Base-by-base conservation (phyloP, 2,797 vertebrate species). In the Podarcis lilfordi region DNA sequence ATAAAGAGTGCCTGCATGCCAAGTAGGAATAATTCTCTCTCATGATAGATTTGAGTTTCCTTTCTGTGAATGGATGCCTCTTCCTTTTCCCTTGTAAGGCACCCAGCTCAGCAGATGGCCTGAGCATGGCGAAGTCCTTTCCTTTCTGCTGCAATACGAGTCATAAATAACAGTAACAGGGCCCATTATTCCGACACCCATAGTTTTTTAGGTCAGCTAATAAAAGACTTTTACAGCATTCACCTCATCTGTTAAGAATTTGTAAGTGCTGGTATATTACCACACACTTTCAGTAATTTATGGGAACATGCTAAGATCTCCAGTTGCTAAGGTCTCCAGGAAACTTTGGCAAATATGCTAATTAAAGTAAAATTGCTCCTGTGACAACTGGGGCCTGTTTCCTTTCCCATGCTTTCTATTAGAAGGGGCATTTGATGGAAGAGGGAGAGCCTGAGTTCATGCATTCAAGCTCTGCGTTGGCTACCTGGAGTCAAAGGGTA, bases 321-420 rank as follows among this genome's bases (percentile, higher is more conserved):
- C 88, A 81, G 88, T 91, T 92, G 71, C 61, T 87, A 64, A 87
- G n/a, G 8, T 82, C 17, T 89, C 29, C 6, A 11, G 61, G 59
- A 91, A 72, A 94, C 87, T 78, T 91, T 91, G 11, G 88, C 91
- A 92, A 86, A 87, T 89, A 13, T 71, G 74, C 72, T 91, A 90
- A 89, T 92, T 94, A 77, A 89, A 89, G 87, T 85, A 76, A 86
- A 86, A 82, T 86, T 75, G 81, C 89, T 11, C 0, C 61, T 64
- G 11, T 88, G 93, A 86, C 76, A 71, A 23, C 13, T 43, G 74
- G 35, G 43, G 32, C 32, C 78, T 88, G 40, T 68, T 87, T 84
- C 76, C 35, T 84, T 82, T 43, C 32, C 66, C 11, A 61, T 86
- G 29, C 37, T 35, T 8, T 88, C n/a, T 80, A 66, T 83, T 79